These are phyloP conservation scores for Sylvilagus floridanus DNA, from an alignment of 2,797 vertebrate genomes.

Conservation along the genomic window DNA sequence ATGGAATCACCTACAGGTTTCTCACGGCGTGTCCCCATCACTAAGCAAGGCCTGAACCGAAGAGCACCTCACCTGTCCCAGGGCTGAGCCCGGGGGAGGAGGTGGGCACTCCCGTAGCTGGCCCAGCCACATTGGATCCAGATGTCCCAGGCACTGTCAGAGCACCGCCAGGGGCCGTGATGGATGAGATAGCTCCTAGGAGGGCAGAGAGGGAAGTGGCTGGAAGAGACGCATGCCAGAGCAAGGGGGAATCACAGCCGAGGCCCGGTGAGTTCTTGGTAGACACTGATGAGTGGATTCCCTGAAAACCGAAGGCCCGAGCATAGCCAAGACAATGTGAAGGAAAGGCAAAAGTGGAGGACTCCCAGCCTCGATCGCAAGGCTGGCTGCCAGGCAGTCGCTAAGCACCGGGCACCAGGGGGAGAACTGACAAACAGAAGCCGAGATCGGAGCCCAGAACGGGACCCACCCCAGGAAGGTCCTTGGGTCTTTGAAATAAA, in stretches of 20 bases:
- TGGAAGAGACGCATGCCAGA: neutral
- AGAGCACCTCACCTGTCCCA: neutral
- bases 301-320: neutral
- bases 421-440: neutral
- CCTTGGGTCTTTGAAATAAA: neutral
- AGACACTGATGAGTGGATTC: neutral
- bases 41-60: accelerated
- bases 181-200: neutral
- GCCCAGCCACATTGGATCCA: neutral
- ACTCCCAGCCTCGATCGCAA: neutral
- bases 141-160: neutral
- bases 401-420: neutral
- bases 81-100: neutral
- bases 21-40: no score
- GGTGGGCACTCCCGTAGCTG: neutral
- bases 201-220: neutral
- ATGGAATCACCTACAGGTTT: neutral
- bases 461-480: accelerated
- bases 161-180: neutral
- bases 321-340: neutral
- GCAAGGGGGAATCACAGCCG: neutral
- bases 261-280: neutral
- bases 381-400: neutral
- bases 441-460: neutral
- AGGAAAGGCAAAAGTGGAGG: neutral